These are phyloP conservation scores for Neodon shergylaensis DNA, from an alignment of 2,113 vertebrate genomes.

Conservation along the genomic window DNA sequence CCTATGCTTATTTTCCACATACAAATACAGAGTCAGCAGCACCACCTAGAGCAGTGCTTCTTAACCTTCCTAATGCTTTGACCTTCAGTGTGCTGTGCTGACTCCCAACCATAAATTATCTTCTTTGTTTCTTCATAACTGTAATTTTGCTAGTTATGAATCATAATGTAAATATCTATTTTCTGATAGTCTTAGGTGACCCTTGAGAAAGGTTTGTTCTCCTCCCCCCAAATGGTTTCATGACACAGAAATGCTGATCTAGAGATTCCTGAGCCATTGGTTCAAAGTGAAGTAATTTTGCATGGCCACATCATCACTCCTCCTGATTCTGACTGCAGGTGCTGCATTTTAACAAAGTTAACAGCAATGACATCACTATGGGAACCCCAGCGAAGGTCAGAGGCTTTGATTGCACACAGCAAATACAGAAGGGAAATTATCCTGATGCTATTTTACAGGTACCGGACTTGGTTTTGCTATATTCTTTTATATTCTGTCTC, in stretches of 20 bases:
- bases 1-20: background rate
- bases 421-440: constrained; percentile 49
- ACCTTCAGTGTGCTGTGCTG: background rate
- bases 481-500: background rate
- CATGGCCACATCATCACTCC: background rate
- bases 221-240: background rate
- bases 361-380: background rate
- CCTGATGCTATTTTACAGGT: constrained; percentile 73
- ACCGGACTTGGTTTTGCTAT: background rate
- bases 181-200: background rate
- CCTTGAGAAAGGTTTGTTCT: background rate
- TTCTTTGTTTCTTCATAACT: background rate
- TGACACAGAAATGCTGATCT: background rate
- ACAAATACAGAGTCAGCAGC: too few species aligned
- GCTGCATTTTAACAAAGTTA: constrained; percentile 64
- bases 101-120: background rate
- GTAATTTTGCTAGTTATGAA: background rate
- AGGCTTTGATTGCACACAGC: constrained; percentile 29
- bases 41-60: background rate
- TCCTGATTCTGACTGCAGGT: constrained; percentile 60
- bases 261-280: too few species aligned
- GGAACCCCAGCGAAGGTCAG: background rate
- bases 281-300: background rate
- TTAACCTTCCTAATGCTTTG: background rate
- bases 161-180: background rate